A percentile compares a stretch with the other conserved stretches of the same genome.
These are phyloP conservation scores for Echinarachnius parma DNA, from an alignment of 53 echinoderm and acorn worm species.

Conservation along the genomic window DNA sequence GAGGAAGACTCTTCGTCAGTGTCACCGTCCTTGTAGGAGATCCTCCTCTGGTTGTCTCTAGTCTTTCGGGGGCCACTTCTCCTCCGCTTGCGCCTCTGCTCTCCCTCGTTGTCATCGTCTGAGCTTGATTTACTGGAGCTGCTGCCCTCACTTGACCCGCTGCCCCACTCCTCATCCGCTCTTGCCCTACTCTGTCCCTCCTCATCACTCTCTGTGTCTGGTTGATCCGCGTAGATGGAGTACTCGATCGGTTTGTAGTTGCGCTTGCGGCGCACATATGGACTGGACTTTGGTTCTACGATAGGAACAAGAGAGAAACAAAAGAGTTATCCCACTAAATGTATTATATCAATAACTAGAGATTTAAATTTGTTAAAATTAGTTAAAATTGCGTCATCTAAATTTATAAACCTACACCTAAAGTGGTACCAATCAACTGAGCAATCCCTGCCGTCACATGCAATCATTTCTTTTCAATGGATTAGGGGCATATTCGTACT, in stretches of 20 bases:
- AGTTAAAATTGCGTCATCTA: too few species aligned
- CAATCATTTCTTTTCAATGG: constrained; percentile 30
- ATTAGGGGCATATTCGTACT: too few species aligned
- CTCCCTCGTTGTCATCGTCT: background rate
- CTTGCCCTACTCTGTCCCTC: too few species aligned
- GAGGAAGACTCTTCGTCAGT: background rate
- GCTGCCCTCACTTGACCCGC: background rate
- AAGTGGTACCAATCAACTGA: constrained; percentile 39
- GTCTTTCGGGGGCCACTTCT: background rate
- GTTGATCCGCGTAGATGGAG: constrained; percentile 18
- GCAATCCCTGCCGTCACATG: constrained; percentile 34
- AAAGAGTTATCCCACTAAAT: too few species aligned
- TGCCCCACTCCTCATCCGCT: too few species aligned
- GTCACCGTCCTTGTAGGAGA: background rate
- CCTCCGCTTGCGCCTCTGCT: background rate
- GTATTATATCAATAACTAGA: too few species aligned
- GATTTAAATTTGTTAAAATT: too few species aligned
- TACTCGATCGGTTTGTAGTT: constrained; percentile 9
- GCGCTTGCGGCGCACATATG: constrained; percentile 4
- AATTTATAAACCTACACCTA: too few species aligned
- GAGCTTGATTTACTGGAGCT: background rate
- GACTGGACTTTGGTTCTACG: constrained; percentile 8
- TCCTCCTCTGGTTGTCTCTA: too few species aligned
- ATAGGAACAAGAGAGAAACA: too few species aligned
- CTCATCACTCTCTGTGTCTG: too few species aligned